A percentile compares a stretch with the other conserved stretches of the same genome.
Conservation (phyloP, 2,797 vertebrate species). For the Varecia variegata region DNA sequence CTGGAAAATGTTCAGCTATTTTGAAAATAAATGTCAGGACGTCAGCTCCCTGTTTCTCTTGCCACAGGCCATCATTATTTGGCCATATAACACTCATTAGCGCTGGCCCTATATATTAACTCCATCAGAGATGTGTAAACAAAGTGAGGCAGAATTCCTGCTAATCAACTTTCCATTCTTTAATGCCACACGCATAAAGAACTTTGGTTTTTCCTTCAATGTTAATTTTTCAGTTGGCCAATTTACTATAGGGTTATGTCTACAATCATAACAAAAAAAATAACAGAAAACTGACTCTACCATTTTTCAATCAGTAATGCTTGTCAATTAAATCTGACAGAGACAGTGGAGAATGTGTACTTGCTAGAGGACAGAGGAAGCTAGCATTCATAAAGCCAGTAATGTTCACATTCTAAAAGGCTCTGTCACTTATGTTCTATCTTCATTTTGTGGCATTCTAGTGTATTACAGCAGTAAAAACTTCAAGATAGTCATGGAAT, state of each 20-base stretch:
- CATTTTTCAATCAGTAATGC: not conserved
- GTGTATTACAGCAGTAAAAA: not conserved
- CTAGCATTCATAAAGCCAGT: not conserved
- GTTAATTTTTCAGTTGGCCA: not conserved
- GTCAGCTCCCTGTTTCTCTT: constrained; percentile 54
- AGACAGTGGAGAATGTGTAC: constrained; percentile 8
- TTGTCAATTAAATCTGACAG: constrained; percentile 14
- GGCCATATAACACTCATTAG: constrained; percentile 38
- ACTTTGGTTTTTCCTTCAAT: not conserved
- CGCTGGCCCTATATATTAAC: constrained; percentile 58
- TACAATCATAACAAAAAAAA: not conserved
- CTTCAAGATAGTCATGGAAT: not conserved
- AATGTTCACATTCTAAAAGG: not conserved
- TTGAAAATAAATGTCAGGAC: constrained; percentile 78
- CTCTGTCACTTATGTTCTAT: not conserved
- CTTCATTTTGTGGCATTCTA: not conserved
- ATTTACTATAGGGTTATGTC: not conserved
- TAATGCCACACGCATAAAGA: not conserved
- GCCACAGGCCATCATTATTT: constrained; percentile 49
- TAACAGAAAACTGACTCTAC: not conserved
- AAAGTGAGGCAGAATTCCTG: not conserved
- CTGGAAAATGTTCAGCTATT: constrained; percentile 73
- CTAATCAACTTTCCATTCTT: not conserved
- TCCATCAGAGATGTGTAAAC: constrained; percentile 55
- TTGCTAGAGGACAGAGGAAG: not conserved